phyloP scores from a whole-genome alignment of 2,888 invertebrate genomes.

The Sminthurides aquaticus region DNA sequence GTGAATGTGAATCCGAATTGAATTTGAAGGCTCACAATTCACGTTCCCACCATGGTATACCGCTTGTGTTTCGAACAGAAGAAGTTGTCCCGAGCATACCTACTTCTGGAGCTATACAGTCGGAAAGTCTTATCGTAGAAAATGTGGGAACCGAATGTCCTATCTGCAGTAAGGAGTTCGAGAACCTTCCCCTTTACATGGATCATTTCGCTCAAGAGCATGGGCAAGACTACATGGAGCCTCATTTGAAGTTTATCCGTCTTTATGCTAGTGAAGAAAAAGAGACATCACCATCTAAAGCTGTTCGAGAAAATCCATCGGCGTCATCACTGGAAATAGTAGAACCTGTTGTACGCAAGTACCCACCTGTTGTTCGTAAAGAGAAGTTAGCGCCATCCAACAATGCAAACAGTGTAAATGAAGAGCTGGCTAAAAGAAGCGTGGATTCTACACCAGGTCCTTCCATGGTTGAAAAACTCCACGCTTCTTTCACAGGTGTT shows the following conservation, averaged over 20 bases:
- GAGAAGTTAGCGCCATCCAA: no score
- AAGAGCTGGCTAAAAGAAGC: no score
- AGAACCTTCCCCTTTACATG: neutral
- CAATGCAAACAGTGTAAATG: no score
- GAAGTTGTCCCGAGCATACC: neutral
- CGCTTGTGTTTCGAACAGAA: slow-evolving; percentile 45
- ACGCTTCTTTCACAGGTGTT: neutral
- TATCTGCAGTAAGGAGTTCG: slow-evolving; percentile 44
- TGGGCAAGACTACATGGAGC: slow-evolving; percentile 4
- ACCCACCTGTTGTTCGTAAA: no score
- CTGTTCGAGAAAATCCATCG: neutral
- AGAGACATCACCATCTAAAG: no score
- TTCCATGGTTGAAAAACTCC: neutral
- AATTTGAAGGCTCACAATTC: slow-evolving; percentile 47
- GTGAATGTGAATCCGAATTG: slow-evolving; percentile 45
- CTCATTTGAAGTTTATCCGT: slow-evolving; percentile 1
- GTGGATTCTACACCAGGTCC: neutral
- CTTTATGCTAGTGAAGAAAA: neutral
- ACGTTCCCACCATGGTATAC: slow-evolving; percentile 47
- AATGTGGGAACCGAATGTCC: slow-evolving; percentile 47
- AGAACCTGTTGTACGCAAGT: neutral
- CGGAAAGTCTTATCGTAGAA: slow-evolving; percentile 32
- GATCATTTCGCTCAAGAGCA: slow-evolving; percentile 17
- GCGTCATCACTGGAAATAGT: neutral
- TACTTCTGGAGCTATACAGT: neutral